These are phyloP conservation scores for Oceanites oceanicus DNA, from an alignment of 2,113 vertebrate species.

Conservation along the genomic window DNA sequence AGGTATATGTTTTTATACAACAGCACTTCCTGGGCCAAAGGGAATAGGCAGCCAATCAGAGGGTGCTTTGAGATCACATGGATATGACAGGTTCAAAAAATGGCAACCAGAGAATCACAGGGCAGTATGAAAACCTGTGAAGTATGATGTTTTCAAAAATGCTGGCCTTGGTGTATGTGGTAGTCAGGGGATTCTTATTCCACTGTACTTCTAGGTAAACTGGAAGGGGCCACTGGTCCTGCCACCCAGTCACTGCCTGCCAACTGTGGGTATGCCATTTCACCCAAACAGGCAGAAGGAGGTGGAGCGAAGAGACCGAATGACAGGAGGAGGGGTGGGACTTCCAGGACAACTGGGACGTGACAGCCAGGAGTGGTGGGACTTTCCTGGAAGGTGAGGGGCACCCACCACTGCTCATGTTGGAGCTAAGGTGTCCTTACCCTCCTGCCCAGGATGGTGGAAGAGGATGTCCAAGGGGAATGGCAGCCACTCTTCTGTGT, in stretches of 20 bases:
- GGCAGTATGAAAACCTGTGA: neutral
- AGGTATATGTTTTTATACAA: neutral
- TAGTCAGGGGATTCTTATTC: neutral
- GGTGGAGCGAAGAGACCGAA: neutral
- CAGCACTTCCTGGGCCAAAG: neutral
- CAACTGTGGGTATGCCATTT: neutral
- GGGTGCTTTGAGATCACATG: neutral
- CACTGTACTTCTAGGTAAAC: neutral
- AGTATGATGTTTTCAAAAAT: neutral
- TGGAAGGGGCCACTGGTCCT: neutral
- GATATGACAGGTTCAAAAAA: neutral
- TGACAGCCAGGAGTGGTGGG: neutral
- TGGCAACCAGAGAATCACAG: accelerated
- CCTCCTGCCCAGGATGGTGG: neutral
- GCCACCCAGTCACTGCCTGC: neutral
- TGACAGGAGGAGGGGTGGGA: neutral
- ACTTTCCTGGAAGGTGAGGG: neutral
- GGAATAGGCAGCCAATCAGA: neutral
- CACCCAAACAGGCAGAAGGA: neutral
- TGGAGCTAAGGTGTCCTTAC: neutral
- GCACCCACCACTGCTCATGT: neutral
- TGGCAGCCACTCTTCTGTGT: neutral
- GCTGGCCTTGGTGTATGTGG: neutral
- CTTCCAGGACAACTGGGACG: neutral
- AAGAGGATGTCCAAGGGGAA: neutral